A percentile compares a stretch with the other conserved stretches of the same genome.
These are phyloP conservation scores for Ginglymostoma cirratum DNA, from an alignment of 2,113 vertebrate genomes.

Conservation along the genomic window DNA sequence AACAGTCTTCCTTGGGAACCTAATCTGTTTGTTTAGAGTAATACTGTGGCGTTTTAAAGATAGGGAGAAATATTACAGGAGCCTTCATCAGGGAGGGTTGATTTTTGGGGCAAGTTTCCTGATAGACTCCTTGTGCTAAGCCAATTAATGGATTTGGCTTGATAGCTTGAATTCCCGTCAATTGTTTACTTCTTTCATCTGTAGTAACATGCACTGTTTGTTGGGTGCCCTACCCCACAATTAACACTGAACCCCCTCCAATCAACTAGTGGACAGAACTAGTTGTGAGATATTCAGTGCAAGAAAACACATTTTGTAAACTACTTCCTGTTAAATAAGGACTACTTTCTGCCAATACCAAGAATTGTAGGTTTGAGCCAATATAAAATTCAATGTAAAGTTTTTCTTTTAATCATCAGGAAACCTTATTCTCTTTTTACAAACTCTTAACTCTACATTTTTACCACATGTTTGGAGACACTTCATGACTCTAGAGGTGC, in stretches of 20 bases:
- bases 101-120: no score
- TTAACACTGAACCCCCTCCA: no score
- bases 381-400: background rate
- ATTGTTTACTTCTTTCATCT: background rate
- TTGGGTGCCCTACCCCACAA: background rate
- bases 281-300: background rate
- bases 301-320: background rate
- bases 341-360: background rate
- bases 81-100: background rate
- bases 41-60: background rate
- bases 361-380: background rate
- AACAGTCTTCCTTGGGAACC: background rate
- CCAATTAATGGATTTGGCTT: background rate
- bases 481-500: no score
- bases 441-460: no score
- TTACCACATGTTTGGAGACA: no score
- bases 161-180: background rate
- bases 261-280: background rate
- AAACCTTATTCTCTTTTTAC: no score
- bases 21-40: background rate
- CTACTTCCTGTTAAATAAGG: background rate
- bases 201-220: background rate
- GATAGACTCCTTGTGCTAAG: no score
- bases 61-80: background rate
- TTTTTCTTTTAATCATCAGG: background rate